Conservation (phyloP, 1,140 invertebrate genomes). For the Linepithema humile region DNA sequence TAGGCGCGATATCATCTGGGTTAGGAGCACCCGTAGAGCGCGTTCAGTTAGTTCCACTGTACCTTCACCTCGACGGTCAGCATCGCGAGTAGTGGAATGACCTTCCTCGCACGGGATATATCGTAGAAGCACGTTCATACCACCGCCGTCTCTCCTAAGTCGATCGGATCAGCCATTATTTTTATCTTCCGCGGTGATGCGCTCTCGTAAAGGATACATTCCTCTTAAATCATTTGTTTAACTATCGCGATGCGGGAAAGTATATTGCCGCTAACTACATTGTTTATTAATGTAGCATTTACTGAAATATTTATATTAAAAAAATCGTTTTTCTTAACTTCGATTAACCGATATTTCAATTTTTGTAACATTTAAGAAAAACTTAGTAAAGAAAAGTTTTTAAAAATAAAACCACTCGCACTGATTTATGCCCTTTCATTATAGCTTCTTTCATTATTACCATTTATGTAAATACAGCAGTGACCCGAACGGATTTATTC, state of each 20-base stretch:
- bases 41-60: slow-evolving; percentile 60
- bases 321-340: no score
- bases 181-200: slow-evolving; percentile 59
- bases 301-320: no score
- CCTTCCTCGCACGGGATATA: slow-evolving; percentile 53
- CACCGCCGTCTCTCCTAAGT: slow-evolving; percentile 65
- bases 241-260: slow-evolving; percentile 12
- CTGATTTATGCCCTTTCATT: neutral
- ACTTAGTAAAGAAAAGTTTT: no score
- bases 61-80: slow-evolving; percentile 60
- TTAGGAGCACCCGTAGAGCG: slow-evolving; percentile 76
- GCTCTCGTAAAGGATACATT: slow-evolving; percentile 34
- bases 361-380: no score
- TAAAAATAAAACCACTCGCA: no score
- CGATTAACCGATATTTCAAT: no score
- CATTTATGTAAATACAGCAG: slow-evolving; percentile 4
- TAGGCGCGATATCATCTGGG: slow-evolving; percentile 80
- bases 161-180: slow-evolving; percentile 63
- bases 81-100: slow-evolving; percentile 55
- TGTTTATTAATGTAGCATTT: no score
- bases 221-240: slow-evolving; percentile 27
- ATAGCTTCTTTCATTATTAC: neutral
- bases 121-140: slow-evolving; percentile 63
- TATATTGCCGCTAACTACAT: no score
- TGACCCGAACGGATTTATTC: neutral